Conservation (phyloP, 2,113 vertebrate species). For the Calonectris borealis region DNA sequence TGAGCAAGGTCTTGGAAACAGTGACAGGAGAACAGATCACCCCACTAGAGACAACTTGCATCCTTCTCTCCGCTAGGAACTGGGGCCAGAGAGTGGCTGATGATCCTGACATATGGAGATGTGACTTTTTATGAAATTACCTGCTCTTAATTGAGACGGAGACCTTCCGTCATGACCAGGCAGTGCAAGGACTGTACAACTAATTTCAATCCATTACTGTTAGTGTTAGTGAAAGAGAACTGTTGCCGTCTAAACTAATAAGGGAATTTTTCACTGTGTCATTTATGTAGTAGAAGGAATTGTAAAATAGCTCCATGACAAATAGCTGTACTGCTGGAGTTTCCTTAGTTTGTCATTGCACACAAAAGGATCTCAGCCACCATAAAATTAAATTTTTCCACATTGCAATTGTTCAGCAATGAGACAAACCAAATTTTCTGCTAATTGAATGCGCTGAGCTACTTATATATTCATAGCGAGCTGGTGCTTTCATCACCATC, state of each 20-base stretch:
- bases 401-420: conserved; percentile 40
- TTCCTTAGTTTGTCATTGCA: conserved; percentile 54
- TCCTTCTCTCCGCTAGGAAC: background rate
- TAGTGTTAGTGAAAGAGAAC: conserved; percentile 31
- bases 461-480: conserved; percentile 7
- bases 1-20: background rate
- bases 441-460: conserved; percentile 56
- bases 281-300: conserved; percentile 28
- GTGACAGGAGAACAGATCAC: background rate
- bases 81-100: background rate
- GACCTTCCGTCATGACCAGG: background rate
- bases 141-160: background rate
- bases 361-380: conserved; percentile 49
- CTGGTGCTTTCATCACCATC: conserved; percentile 9
- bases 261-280: conserved; percentile 25
- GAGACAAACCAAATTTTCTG: conserved; percentile 47
- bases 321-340: conserved; percentile 10
- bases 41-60: background rate
- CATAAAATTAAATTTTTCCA: conserved; percentile 64
- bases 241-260: background rate
- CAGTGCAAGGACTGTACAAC: background rate
- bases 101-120: background rate
- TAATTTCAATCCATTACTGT: background rate
- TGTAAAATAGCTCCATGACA: conserved; percentile 19
- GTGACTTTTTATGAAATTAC: background rate